Conservation (phyloP, 1,140 invertebrate species). For the Gonatopus flavifemur region DNA sequence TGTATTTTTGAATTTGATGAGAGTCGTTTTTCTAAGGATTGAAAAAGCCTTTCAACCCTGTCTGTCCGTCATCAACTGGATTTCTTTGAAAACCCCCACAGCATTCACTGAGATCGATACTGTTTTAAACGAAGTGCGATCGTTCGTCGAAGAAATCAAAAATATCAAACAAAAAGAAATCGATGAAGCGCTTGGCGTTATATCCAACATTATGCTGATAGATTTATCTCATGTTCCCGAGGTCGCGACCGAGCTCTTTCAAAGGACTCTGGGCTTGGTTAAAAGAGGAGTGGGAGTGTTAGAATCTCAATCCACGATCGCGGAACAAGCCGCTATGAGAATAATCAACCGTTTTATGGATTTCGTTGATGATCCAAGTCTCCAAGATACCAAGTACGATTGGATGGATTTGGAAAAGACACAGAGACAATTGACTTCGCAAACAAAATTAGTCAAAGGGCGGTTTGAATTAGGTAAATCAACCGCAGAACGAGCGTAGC, state of each 20-base stretch:
- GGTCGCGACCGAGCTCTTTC: constrained; percentile 66
- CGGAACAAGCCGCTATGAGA: constrained; percentile 68
- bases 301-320: constrained; percentile 62
- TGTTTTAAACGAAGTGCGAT: constrained; percentile 67
- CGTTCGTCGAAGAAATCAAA: constrained; percentile 70
- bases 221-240: constrained; percentile 68
- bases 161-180: constrained; percentile 78
- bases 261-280: constrained; percentile 62
- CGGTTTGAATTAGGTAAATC: constrained; percentile 60
- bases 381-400: constrained; percentile 63
- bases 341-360: constrained; percentile 72
- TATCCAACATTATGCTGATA: constrained; percentile 66
- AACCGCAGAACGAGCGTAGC: constrained; percentile 67
- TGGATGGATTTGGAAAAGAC: constrained; percentile 68
- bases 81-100: constrained; percentile 71
- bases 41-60: constrained; percentile 74
- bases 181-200: constrained; percentile 69
- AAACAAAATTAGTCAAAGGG: constrained; percentile 55
- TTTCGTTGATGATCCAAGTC: constrained; percentile 58
- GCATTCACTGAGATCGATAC: constrained; percentile 64
- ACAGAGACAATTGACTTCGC: constrained; percentile 59
- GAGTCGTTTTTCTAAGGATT: constrained; percentile 68
- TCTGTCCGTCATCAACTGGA: constrained; percentile 77
- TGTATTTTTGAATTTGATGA: constrained; percentile 70
- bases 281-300: constrained; percentile 47